Percentiles rank a stretch among this genome's conserved stretches.
phyloP scores from a whole-genome alignment of 1,140 invertebrate genomes.

The Archegozetes longisetosus region DNA sequence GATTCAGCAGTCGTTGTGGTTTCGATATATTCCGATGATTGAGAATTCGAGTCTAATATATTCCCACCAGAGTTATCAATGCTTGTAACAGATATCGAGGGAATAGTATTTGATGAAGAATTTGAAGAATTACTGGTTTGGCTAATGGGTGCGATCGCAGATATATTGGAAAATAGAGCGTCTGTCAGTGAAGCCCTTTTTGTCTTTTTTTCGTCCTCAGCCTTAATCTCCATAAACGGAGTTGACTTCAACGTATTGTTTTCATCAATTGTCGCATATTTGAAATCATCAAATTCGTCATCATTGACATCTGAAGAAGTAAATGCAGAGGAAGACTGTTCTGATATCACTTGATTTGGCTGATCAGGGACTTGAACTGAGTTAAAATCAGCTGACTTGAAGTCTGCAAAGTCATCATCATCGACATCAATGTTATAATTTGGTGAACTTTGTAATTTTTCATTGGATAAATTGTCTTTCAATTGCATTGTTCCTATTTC shows the following conservation, averaged over 20 bases:
- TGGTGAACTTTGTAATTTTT: not conserved
- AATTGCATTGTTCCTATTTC: not conserved
- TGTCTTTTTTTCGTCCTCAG: not conserved
- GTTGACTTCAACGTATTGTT: too few species aligned
- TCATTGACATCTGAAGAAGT: not conserved
- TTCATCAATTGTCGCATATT: too few species aligned
- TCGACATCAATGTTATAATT: conserved; percentile 21
- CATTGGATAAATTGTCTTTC: not conserved
- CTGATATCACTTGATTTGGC: not conserved
- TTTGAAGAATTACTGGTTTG: too few species aligned
- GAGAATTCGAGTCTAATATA: not conserved
- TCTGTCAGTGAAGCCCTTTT: not conserved
- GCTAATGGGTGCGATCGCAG: not conserved
- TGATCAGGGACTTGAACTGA: conserved; percentile 14
- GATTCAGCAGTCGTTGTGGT: conserved; percentile 35
- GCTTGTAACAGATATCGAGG: not conserved
- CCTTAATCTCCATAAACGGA: not conserved
- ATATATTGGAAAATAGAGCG: not conserved
- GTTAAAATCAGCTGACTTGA: conserved; percentile 35
- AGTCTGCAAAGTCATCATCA: conserved; percentile 42
- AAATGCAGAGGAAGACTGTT: too few species aligned
- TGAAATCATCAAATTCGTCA: not conserved
- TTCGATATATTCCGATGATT: conserved; percentile 14
- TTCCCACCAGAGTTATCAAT: not conserved
- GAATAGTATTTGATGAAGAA: not conserved